A percentile compares a stretch with the other conserved stretches of the same genome.
phyloP scores from a whole-genome alignment of 2,888 invertebrate species.

The Margaritifera margaritifera region DNA sequence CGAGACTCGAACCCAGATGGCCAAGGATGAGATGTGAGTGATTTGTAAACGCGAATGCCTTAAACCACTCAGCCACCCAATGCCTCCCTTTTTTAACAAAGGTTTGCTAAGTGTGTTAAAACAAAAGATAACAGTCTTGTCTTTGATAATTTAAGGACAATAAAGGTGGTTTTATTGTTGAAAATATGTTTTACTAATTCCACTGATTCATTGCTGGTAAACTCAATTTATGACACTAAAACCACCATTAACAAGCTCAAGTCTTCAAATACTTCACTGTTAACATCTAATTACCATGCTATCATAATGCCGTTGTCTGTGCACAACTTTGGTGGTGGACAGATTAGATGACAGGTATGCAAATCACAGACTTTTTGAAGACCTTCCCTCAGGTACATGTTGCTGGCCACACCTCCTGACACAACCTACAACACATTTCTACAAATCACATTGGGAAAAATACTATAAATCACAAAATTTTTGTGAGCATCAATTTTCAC shows the following conservation, averaged over 20 bases:
- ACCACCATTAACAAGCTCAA: not conserved
- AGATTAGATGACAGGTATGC: constrained; percentile 77
- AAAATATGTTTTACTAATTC: too few species aligned
- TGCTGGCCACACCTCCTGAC: constrained; percentile 97
- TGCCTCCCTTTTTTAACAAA: too few species aligned
- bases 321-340: constrained; percentile 89
- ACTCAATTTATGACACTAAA: not conserved
- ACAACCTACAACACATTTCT: constrained; percentile 79
- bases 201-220: too few species aligned
- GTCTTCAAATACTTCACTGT: not conserved
- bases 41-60: too few species aligned
- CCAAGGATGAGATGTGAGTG: too few species aligned
- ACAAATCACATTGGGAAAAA: not conserved
- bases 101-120: too few species aligned
- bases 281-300: constrained; percentile 80
- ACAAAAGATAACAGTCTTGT: too few species aligned
- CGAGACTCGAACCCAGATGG: too few species aligned
- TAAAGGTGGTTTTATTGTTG: too few species aligned
- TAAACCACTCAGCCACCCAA: too few species aligned
- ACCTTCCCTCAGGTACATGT: constrained; percentile 84
- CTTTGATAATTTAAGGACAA: too few species aligned
- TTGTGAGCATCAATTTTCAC: not conserved
- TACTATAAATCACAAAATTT: not conserved
- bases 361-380: constrained; percentile 81
- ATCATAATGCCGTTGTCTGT: constrained; percentile 99